Evolutionary conservation across 1,140 invertebrate species (phyloP).

Genomic region (Stenopsyche tienmushanensis): DNA sequence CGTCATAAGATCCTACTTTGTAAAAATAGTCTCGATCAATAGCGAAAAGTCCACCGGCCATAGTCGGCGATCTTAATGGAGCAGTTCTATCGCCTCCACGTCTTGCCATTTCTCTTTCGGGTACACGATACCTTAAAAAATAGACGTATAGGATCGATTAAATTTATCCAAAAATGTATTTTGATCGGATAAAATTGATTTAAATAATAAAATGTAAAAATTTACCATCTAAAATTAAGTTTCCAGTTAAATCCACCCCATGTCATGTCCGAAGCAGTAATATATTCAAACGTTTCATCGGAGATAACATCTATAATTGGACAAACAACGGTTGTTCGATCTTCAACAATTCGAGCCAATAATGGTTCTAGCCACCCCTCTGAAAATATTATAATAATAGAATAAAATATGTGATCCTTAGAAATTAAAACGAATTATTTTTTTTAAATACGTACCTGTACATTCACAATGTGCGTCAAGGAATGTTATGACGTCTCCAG

Average conservation of each 20-base stretch:
- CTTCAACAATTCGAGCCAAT: slow-evolving; percentile 82
- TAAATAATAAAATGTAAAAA: slow-evolving; percentile 37
- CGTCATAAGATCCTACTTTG: slow-evolving; percentile 95
- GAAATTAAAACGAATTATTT: not conserved
- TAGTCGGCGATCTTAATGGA: slow-evolving; percentile 92
- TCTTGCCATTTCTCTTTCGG: slow-evolving; percentile 91
- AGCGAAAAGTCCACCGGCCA: slow-evolving; percentile 98
- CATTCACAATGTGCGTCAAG: slow-evolving; percentile 96
- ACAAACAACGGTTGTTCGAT: slow-evolving; percentile 92
- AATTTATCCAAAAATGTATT: no score
- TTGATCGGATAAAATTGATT: no score
- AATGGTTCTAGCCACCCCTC: slow-evolving; percentile 95
- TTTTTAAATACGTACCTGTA: slow-evolving; percentile 53
- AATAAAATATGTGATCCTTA: not conserved
- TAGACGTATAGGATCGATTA: not conserved
- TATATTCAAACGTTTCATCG: slow-evolving; percentile 96
- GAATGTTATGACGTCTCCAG: slow-evolving; percentile 93
- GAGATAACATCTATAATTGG: slow-evolving; percentile 99
- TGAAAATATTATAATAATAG: slow-evolving; percentile 27
- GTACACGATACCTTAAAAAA: slow-evolving; percentile 83
- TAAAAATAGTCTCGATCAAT: slow-evolving; percentile 97
- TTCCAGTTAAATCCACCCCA: slow-evolving; percentile 99
- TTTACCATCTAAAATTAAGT: slow-evolving; percentile 93
- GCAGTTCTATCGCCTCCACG: slow-evolving; percentile 85
- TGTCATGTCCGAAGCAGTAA: slow-evolving; percentile 91